Evolutionary conservation across 1,140 invertebrate genomes (phyloP), one percentile per base, ranked within the genome.

Genomic region (Sipha flava): DNA sequence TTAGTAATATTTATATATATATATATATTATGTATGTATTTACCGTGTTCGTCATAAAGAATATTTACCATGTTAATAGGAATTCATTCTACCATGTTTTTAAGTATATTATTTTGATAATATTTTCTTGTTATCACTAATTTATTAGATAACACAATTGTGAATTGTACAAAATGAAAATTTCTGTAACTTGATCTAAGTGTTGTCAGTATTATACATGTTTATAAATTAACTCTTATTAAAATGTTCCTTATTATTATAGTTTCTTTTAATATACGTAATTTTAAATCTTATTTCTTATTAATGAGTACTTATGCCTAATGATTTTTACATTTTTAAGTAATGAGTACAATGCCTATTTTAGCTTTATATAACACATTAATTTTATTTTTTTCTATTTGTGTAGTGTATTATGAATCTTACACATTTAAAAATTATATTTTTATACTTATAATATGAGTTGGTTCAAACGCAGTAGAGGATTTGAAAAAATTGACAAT

Each of bases 401-500:
- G 0, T 12, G 16, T 7, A 31, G 66, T 70, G 3, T 31, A 10
- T 45, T 29, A 70, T 70, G 21, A 29, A 29, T 54, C 7, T 0
- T 54, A 37, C 23, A 75, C 18, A 18, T 37, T 75, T 18, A 75
- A 52, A 21, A 37, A 57, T 57, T 40, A 59, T 26, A 40, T 59
- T 26, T 2, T 43, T 37, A 77, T 80, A 45, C 40, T 37, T 70
- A 21, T 49, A 81, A 73, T 12, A 85, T 85, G 84, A 84, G 82
- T 82, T 85, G 84, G 84, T 73, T 85, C 23, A 83, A 82, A 68
- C 81, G 82, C 57, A 79, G 81, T 14, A 82, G 79, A 81, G 87
- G 87, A 37, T 86, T 87, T 4, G 85, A 87, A 0, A 88, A 88
- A 80, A 77, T 57, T 40, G 73, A 77, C 34, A 86, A 88, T 80